Evolutionary conservation across 92 coral and sea anemone genomes (phyloP), one percentile per base, ranked within the genome.

Genomic region (Palythoa grandis): DNA sequence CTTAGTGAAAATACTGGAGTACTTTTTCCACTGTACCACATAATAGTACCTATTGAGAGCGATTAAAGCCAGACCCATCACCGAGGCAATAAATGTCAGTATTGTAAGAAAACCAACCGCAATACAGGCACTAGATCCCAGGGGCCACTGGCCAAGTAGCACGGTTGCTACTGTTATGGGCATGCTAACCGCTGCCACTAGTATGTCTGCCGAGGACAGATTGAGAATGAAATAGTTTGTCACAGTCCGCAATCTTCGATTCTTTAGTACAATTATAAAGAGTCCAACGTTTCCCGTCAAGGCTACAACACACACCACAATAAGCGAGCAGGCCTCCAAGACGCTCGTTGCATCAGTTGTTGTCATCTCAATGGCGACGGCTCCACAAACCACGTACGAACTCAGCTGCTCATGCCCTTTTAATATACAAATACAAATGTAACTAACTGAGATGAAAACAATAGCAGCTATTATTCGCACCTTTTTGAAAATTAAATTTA

Each of bases 41-140:
- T 89, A 91, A 88, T 87, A 91, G 84, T 90, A 94, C 29, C 98
- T 76, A 74, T 94, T 94, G 60, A 94, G 87, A 39, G 93, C 92
- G 50, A 94, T 92, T 90, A 94, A 82, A n/a, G 92, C 90, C 50
- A 94, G 88, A 40, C 93, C 89, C 95, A 94, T 92, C 23, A 91
- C 95, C 11, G 98, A 92, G 5, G 98, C 94, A 69, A 94, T 91
- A 65, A 94, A 94, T 19, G 93, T 87, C 20, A 92, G 79, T 87
- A 92, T 79, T n/a, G 93, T 92, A 5, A 89, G 38, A 66, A 94
- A 94, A 74, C 92, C 98, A 13, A 89, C 67, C 7, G 91, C 79
- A 3, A 52, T 29, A 52, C 98, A 94, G 3, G 87, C 91, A 20
- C 67, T 56, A 9, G 83, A 54, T 77, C 98, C 98, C 63, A 94